A percentile compares a stretch with the other conserved stretches of the same genome.
phyloP scores from a whole-genome alignment of 2,797 vertebrate species.

The Pangasius sanitwongsei region DNA sequence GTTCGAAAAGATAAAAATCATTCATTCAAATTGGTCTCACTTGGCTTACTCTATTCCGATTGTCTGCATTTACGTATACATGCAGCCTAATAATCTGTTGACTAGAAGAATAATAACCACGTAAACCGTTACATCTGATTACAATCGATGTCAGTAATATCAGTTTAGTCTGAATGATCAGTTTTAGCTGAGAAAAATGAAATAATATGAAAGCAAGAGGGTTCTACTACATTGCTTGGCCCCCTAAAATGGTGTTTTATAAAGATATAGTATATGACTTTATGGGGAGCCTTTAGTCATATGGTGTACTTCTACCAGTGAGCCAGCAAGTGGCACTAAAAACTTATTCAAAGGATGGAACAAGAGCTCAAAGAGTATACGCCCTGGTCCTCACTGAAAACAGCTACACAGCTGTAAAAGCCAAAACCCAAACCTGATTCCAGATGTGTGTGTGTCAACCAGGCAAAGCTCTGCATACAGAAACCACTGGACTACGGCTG shows the following conservation, averaged over 20 bases:
- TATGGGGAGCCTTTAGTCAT: not conserved
- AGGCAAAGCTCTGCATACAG: conserved; percentile 18
- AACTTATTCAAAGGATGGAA: conserved; percentile 8
- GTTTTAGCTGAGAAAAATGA: not conserved
- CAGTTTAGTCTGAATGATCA: not conserved
- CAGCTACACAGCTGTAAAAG: conserved; percentile 45
- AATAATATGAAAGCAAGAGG: not conserved
- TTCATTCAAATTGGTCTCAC: no score
- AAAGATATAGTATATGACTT: not conserved
- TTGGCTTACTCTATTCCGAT: no score
- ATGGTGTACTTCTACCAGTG: conserved; percentile 11
- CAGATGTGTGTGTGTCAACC: conserved; percentile 25
- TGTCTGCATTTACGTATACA: no score
- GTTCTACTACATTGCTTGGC: not conserved
- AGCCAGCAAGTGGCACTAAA: conserved; percentile 49
- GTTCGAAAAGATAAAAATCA: not conserved
- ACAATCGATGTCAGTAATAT: not conserved
- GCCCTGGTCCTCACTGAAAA: conserved; percentile 43
- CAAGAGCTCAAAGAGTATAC: conserved; percentile 33
- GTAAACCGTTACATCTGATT: not conserved
- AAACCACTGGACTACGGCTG: conserved; percentile 25
- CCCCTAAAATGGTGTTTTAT: not conserved
- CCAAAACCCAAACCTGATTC: conserved; percentile 32
- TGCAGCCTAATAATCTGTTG: no score
- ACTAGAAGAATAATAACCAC: no score